phyloP scores from a whole-genome alignment of 2,888 invertebrate genomes.

The Phasia obesa region DNA sequence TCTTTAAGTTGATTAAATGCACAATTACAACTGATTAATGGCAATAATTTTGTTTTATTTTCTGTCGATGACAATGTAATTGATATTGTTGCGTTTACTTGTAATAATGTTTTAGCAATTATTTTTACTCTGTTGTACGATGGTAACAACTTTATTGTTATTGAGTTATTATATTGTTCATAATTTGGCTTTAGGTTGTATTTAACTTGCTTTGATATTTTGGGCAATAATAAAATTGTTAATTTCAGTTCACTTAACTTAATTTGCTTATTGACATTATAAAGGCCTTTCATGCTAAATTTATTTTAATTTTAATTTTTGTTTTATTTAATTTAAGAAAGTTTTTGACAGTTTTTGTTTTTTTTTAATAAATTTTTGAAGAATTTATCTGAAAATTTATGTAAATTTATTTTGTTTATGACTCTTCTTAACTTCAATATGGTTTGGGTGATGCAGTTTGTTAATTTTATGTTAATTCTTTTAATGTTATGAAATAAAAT shows the following conservation, averaged over 20 bases:
- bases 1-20: constrained; percentile 48
- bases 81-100: background rate
- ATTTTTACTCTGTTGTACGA: constrained; percentile 16
- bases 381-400: constrained; percentile 5
- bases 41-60: background rate
- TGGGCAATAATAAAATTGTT: constrained; percentile 9
- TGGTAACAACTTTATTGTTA: constrained; percentile 44
- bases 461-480: constrained; percentile 15
- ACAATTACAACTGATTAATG: constrained; percentile 8
- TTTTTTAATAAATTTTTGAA: background rate
- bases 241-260: constrained; percentile 30
- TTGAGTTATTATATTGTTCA: constrained; percentile 39
- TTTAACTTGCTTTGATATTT: constrained; percentile 53
- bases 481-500: background rate
- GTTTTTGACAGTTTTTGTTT: background rate
- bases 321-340: constrained; percentile 1
- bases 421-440: constrained; percentile 14
- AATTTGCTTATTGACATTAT: background rate
- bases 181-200: constrained; percentile 51
- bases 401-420: constrained; percentile 5
- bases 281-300: constrained; percentile 59
- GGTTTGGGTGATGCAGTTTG: background rate
- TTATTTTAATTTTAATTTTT: constrained; percentile 21
- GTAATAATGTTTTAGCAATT: constrained; percentile 6
- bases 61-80: background rate